Base-by-base conservation (phyloP, 35 echinoderm and acorn worm species). In the Acanthaster planci region DNA sequence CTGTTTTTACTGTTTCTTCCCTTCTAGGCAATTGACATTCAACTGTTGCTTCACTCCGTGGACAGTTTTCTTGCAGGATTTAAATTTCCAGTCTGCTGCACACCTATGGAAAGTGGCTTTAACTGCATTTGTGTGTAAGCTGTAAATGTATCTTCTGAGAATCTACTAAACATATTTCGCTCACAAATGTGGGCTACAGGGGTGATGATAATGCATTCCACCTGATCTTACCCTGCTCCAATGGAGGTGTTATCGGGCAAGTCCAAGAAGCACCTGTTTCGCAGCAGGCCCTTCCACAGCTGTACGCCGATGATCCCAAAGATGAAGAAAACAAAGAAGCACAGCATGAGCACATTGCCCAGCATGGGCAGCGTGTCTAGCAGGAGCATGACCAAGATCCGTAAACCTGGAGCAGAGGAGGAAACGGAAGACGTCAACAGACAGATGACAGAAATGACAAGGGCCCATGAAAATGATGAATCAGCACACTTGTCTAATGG, bases 241-340 rank as follows among this genome's bases (percentile, higher is more conserved):
- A 77, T 22, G 6, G 87, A 36, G 10, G 76, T 47, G 82, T 91
- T 83, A 4, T 54, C 82, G 27, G 79, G 54, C 27, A 90, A 75
- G 40, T 92, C 86, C 40, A 99, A 67, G 82, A 83, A 99, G 75
- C 96, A 99, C 77, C 96, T 88, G 76, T 99, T 93, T 42, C 96
- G 85, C 15, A 99, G 92, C 64, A 94, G 86, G 21, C 96, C 96
- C 51, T 89, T 93, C 96, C 96, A 99, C n/a, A 99, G 89, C 89
- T 99, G 96, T 39, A 99, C 96, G 35, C 96, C 96, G 58, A 99
- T 92, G 78, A 99, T 99, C 26, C 96, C 96, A 86, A 99, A 99
- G 53, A 99, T 99, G 80, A 99, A 99, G 96, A 99, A 99, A n/a
- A 99, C 96, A 76, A 99, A 99, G 82, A 99, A 99, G 55, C 92